phyloP scores from a whole-genome alignment of 1,140 invertebrate species.

The Lutraria rhynchaena region DNA sequence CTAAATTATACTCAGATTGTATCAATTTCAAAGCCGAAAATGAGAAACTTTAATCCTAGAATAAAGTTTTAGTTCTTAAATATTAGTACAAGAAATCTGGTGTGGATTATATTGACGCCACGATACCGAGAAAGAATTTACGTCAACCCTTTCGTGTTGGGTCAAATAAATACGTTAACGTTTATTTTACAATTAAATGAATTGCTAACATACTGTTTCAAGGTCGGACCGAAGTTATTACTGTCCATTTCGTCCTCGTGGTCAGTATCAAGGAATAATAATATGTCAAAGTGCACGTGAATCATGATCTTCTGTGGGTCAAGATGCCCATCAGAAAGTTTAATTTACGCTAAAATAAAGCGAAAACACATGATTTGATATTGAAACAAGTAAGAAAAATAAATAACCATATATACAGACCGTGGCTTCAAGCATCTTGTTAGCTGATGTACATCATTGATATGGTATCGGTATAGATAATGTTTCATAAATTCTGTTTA shows the following conservation, averaged over 20 bases:
- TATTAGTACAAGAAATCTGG: neutral
- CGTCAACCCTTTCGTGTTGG: neutral
- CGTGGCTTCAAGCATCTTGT: too few relatives aligned
- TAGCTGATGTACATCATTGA: too few relatives aligned
- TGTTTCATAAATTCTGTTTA: too few relatives aligned
- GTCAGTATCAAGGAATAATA: conserved; percentile 17
- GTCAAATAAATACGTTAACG: conserved; percentile 25
- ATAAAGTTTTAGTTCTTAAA: conserved; percentile 9
- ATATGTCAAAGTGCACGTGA: conserved; percentile 3
- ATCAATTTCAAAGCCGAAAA: conserved; percentile 15
- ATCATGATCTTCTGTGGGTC: too few relatives aligned
- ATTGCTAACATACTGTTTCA: neutral
- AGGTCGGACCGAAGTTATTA: too few relatives aligned
- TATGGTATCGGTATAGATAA: too few relatives aligned
- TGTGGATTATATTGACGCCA: neutral
- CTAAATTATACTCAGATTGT: conserved; percentile 26
- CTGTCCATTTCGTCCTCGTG: neutral
- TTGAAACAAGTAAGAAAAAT: too few relatives aligned
- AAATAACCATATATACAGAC: too few relatives aligned
- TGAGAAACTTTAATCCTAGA: conserved; percentile 5
- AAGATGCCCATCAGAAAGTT: too few relatives aligned
- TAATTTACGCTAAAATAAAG: too few relatives aligned
- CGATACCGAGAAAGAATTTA: neutral
- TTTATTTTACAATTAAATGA: conserved; percentile 9
- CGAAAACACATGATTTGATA: too few relatives aligned